Percentiles rank a stretch among this genome's conserved stretches.
Evolutionary conservation across 2,113 vertebrate genomes (phyloP).

Genomic region (Lagopus leucura): DNA sequence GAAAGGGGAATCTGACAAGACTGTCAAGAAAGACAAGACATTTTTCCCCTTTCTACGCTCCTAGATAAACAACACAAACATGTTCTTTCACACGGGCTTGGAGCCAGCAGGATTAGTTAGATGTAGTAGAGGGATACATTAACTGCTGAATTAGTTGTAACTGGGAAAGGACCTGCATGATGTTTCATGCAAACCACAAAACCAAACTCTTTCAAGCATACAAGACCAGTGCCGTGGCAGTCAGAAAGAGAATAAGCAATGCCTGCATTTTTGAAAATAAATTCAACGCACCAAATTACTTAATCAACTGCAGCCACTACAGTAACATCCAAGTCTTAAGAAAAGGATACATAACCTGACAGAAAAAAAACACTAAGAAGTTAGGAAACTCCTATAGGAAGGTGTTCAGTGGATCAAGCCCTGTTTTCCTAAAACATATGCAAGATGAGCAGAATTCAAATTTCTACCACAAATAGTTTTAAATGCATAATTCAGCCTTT

Average conservation of each 20-base stretch:
- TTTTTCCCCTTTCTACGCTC: neutral
- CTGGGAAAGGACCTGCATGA: neutral
- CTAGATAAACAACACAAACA: neutral
- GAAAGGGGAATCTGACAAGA: neutral
- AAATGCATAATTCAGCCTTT: neutral
- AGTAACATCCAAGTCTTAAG: neutral
- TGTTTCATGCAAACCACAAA: neutral
- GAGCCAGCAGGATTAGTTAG: neutral
- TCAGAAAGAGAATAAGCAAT: neutral
- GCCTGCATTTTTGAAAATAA: neutral
- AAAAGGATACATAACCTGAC: neutral
- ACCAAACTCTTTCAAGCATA: neutral
- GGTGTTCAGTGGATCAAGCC: neutral
- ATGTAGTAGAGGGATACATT: neutral
- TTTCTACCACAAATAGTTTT: neutral
- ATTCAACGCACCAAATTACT: neutral
- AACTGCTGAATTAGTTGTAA: neutral
- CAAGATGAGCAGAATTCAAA: neutral
- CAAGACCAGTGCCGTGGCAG: accelerated
- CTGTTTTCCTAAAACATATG: neutral
- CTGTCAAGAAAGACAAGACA: neutral
- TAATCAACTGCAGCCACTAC: neutral
- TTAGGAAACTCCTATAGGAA: neutral
- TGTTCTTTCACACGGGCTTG: neutral
- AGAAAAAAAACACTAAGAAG: neutral